Evolutionary conservation across 2,797 vertebrate species (phyloP).

Genomic region (Peromyscus nudipes): DNA sequence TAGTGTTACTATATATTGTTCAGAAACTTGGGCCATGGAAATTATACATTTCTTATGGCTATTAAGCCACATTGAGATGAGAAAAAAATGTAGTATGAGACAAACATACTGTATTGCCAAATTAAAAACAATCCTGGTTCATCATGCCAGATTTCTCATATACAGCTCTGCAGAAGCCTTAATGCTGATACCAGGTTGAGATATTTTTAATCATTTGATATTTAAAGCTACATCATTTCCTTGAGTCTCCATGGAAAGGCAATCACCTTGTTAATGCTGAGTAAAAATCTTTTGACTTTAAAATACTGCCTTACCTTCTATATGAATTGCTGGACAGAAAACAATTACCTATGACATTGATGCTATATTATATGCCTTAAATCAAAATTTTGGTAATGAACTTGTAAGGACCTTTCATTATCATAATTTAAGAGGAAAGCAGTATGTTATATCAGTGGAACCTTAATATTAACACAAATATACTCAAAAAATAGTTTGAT

Average conservation of each 20-base stretch:
- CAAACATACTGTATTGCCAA: background rate
- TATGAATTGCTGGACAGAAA: background rate
- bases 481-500: background rate
- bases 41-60: rapidly evolving
- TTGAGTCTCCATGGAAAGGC: slow-evolving; percentile 75
- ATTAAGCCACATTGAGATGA: background rate
- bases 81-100: slow-evolving; percentile 3
- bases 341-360: background rate
- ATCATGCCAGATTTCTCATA: slow-evolving; percentile 68
- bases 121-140: background rate
- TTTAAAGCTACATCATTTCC: slow-evolving; percentile 79
- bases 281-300: slow-evolving; percentile 49
- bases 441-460: background rate
- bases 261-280: slow-evolving; percentile 75
- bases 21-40: background rate
- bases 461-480: background rate
- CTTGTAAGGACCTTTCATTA: background rate
- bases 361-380: too few relatives aligned
- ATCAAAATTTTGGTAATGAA: background rate
- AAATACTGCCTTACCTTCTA: slow-evolving; percentile 23
- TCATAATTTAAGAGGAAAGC: background rate
- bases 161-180: slow-evolving; percentile 66
- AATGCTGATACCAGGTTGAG: slow-evolving; percentile 83
- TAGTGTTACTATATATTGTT: background rate
- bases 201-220: slow-evolving; percentile 85